Evolutionary conservation across 1,140 invertebrate genomes (phyloP), one percentile per base, ranked within the genome.

Genomic region (Pectinophora gossypiella): DNA sequence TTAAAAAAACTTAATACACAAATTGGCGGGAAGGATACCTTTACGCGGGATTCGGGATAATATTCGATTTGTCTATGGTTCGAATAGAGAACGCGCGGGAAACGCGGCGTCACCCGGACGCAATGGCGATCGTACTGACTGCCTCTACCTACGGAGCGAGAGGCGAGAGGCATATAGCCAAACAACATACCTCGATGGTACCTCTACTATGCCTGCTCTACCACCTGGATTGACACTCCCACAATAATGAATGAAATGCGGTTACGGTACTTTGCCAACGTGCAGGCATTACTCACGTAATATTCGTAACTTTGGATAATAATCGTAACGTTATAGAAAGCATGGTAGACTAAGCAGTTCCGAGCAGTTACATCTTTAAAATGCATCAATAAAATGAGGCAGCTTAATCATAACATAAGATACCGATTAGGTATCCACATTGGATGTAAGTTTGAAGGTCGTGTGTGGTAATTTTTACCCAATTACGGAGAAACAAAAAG

Each of bases 31-130:
- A 32, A 32, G 2, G 7, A 10, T 2, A 32, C 9, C n/a, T 12
- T 12, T 32, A 32, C 27, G 9, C n/a, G 27, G 9, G n/a, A 9
- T n/a, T 9, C 27, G 27, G 27, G 27, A 2, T 38, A 16, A 40
- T 4, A 7, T 6, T 2, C 10, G 9, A 40, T 40, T 1, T 3
- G 16, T 32, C 68, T 73, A 58, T 76, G 63, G 61, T 56, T 21
- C 15, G 56, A 40, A 32, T 32, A 12, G 9, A 2, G 27, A 56
- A 56, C 62, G 68, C 62, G 68, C 80, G 73, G 65, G 56, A 69
- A 69, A 77, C 72, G n/a, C 27, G 27, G 56, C 73, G 72, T 52
- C 71, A 62, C 62, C 52, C 54, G 52, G 21, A 40, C 66, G 62
- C 60, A 50, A 32, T 32, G 27, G 27, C 27, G 27, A 32, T 12